Base-by-base conservation (phyloP, 1,140 invertebrate species). In the Ceratosolen solmsi region DNA sequence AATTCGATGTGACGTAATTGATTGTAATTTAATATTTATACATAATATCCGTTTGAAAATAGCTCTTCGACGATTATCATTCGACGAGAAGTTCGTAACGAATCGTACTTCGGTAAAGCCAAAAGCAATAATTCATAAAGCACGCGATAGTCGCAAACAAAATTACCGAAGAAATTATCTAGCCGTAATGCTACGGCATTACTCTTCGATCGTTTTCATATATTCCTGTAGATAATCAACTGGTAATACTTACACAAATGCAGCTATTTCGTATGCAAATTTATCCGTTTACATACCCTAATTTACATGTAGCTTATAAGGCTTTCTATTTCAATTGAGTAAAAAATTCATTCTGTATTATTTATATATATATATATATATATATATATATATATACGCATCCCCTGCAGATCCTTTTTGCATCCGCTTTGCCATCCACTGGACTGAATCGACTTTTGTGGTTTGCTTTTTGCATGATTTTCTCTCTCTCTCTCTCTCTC, bases 371-470 rank as follows among this genome's bases (percentile, higher is more conserved):
- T n/a, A n/a, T 36, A 25, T 78, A 17, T 77, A 49, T 65, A n/a
- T 33, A 49, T 65, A 75, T 60, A 38, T 30, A 4, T 77, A 49
- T 78, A 54, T 36, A 68, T 41, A 68, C 30, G 20, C 27, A 73
- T 27, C 27, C 20, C 68, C 58, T 22, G 41, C 36, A 36, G 49
- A 41, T 56, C 49, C 51, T 56, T 36, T 56, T 54, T 38, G 46
- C 38, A 0, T 30, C 46, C 46, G 46, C 46, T 56, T 54, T 25
- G n/a, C 41, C 30, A n/a, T 46, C n/a, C 30, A 41, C 70, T 63
- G 72, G 78, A 22, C 20, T 36, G 41, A 71, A 74, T 80, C 58
- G 79, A 81, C 58, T 81, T 81, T 81, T 75, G 58, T 81, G 58
- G 60, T 81, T 81, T 65, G 72, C 58, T 63, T 38, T 49, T n/a